Conservation (phyloP, 2,113 vertebrate species). For the Ceyx cyanopectus region DNA sequence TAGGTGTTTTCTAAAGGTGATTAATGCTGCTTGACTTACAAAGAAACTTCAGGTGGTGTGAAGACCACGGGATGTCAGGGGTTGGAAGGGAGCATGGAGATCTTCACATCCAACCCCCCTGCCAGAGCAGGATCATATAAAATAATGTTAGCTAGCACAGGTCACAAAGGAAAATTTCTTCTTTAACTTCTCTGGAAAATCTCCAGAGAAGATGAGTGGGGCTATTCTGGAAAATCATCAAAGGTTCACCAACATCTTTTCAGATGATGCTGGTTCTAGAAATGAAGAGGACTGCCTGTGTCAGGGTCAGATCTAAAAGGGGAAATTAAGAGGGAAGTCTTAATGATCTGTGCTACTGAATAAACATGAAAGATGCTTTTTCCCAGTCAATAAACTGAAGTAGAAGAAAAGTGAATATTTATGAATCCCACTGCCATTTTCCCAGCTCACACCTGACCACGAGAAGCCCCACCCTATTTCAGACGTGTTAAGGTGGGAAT, state of each 20-base stretch:
- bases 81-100: too few species aligned
- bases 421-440: background rate
- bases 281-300: background rate
- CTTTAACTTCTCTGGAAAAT: too few species aligned
- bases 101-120: too few species aligned
- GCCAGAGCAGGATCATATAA: too few species aligned
- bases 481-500: background rate
- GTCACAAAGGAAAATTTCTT: too few species aligned
- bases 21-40: background rate
- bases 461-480: background rate
- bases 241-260: background rate
- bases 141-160: too few species aligned
- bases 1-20: background rate
- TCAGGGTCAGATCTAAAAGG: background rate
- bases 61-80: background rate
- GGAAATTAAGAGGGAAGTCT: background rate
- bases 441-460: background rate
- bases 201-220: background rate
- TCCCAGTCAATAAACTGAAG: background rate
- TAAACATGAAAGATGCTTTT: background rate
- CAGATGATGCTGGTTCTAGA: background rate
- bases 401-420: background rate
- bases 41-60: background rate
- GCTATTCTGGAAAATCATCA: background rate
- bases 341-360: conserved; percentile 20